These are phyloP conservation scores for Lasioglossum zephyrum DNA, from an alignment of 2,888 invertebrate species.

Conservation along the genomic window DNA sequence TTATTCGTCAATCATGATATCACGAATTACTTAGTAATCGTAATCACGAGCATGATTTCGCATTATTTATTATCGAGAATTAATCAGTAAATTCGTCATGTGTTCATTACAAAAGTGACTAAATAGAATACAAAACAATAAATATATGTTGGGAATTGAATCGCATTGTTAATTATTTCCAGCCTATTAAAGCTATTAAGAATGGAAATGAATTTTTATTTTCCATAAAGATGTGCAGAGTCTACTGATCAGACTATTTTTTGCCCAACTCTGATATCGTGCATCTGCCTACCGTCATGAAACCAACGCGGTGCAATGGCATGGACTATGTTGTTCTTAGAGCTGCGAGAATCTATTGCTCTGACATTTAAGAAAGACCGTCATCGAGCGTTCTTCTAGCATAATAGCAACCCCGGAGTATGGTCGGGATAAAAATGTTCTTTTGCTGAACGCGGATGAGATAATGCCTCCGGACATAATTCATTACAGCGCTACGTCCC, in stretches of 20 bases:
- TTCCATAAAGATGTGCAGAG: not conserved
- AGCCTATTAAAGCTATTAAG: not conserved
- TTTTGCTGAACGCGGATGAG: not conserved
- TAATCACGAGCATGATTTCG: not conserved
- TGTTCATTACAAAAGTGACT: not conserved
- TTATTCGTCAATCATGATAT: no score
- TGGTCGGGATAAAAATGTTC: not conserved
- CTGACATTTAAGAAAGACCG: slow-evolving; percentile 4
- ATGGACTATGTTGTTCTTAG: not conserved
- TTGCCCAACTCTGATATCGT: not conserved
- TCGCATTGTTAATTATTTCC: no score
- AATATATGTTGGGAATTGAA: not conserved
- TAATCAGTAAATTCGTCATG: no score
- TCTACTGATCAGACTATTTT: no score
- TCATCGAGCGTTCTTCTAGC: not conserved
- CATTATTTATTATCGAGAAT: not conserved
- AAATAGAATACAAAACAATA: not conserved
- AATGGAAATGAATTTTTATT: not conserved
- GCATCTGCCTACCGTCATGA: not conserved
- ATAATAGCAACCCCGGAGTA: not conserved
- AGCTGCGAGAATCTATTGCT: not conserved
- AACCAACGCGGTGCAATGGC: not conserved
- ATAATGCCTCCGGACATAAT: slow-evolving; percentile 1
- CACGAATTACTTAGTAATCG: no score
- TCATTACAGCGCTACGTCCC: slow-evolving; percentile 18